Evolutionary conservation across 2,113 vertebrate genomes (phyloP).

Genomic region (Rhea pennata): DNA sequence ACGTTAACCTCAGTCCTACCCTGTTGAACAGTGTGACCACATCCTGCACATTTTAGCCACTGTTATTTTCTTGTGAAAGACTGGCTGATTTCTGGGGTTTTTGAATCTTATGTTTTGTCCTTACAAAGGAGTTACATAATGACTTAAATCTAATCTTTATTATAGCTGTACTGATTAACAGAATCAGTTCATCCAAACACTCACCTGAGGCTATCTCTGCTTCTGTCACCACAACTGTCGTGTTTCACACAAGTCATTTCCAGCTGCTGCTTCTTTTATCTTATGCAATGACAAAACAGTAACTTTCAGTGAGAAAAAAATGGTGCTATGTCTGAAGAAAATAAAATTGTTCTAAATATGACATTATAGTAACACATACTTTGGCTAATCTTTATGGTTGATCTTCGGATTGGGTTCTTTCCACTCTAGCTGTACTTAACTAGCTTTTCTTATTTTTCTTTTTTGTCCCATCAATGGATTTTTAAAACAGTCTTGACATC

Average conservation of each 20-base stretch:
- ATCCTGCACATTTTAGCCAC: neutral
- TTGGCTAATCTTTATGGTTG: neutral
- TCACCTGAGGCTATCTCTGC: neutral
- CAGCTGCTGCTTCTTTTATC: neutral
- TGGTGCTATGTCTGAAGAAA: neutral
- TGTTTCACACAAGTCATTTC: fast-evolving
- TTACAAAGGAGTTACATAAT: neutral
- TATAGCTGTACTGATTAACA: neutral
- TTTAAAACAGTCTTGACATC: neutral
- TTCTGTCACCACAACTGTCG: neutral
- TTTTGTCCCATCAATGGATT: neutral
- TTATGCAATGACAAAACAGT: neutral
- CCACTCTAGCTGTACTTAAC: neutral
- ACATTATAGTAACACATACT: neutral
- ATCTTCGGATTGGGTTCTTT: neutral
- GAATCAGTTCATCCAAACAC: neutral
- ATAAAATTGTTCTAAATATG: fast-evolving
- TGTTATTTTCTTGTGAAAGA: neutral
- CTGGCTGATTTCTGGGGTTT: neutral
- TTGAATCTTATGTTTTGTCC: neutral
- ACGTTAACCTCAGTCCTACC: neutral
- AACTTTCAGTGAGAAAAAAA: neutral
- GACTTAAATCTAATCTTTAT: neutral
- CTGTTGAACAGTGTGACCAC: neutral
- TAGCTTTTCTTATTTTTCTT: neutral